Evolutionary conservation across 35 echinoderm and acorn worm genomes (phyloP).

Genomic region (Stichopus chloronotus): DNA sequence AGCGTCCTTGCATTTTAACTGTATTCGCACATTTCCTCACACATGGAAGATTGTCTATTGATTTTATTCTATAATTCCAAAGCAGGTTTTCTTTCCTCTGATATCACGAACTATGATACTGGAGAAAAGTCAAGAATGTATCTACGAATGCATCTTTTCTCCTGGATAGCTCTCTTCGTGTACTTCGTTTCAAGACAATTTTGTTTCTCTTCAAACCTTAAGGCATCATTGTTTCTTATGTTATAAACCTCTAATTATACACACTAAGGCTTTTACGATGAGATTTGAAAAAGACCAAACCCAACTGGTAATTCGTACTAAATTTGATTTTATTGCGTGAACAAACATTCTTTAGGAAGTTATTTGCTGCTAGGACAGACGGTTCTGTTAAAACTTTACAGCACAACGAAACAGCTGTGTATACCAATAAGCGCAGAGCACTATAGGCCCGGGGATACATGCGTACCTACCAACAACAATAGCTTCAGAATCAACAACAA

Average conservation of each 20-base stretch:
- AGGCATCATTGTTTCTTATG: too few relatives aligned
- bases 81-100: too few relatives aligned
- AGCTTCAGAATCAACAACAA: constrained; percentile 16
- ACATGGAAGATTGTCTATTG: too few relatives aligned
- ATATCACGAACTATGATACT: too few relatives aligned
- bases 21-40: too few relatives aligned
- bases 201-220: too few relatives aligned
- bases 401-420: constrained; percentile 15
- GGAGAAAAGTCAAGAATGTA: too few relatives aligned
- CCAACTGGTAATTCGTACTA: constrained; percentile 38
- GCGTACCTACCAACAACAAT: constrained; percentile 15
- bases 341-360: constrained; percentile 49
- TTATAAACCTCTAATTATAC: background rate
- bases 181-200: too few relatives aligned
- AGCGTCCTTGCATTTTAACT: background rate
- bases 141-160: too few relatives aligned
- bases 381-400: constrained; percentile 36
- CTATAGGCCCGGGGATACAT: constrained; percentile 42
- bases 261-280: background rate
- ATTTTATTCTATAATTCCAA: too few relatives aligned
- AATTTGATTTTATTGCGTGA: constrained; percentile 44
- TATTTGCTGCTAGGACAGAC: constrained; percentile 9
- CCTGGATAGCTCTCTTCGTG: too few relatives aligned
- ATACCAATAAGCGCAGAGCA: constrained; percentile 4
- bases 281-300: constrained; percentile 40